Percentiles rank a stretch among this genome's conserved stretches.
These are phyloP conservation scores for Melanocharis versteri DNA, from an alignment of 2,113 vertebrate genomes.

Conservation along the genomic window DNA sequence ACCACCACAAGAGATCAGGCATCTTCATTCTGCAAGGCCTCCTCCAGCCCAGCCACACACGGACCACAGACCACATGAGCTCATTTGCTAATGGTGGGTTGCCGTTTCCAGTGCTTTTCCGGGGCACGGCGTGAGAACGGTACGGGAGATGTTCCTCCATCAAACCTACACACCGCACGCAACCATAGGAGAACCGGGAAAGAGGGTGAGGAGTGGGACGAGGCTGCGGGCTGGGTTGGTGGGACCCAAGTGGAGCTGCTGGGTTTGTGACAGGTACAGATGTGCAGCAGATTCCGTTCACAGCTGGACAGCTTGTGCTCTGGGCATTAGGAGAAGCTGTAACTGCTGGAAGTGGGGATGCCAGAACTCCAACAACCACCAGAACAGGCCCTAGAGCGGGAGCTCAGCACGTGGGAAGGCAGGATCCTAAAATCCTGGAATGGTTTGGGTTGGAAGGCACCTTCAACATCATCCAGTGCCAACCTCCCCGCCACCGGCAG, in stretches of 20 bases:
- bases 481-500: neutral
- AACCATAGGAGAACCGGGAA: rapidly evolving
- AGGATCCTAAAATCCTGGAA: neutral
- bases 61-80: neutral
- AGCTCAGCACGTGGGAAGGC: neutral
- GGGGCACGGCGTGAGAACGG: rapidly evolving
- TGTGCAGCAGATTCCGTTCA: rapidly evolving
- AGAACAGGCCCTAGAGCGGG: neutral
- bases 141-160: rapidly evolving
- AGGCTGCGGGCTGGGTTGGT: rapidly evolving
- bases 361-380: neutral
- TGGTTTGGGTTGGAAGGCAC: neutral
- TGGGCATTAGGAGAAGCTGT: neutral
- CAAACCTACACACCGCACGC: rapidly evolving
- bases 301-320: neutral
- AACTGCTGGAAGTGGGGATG: rapidly evolving
- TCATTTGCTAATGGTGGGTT: neutral
- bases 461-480: neutral
- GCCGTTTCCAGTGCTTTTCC: neutral
- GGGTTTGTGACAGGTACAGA: neutral
- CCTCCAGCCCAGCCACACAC: neutral
- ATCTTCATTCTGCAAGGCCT: neutral
- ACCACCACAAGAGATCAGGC: neutral
- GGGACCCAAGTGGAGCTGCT: neutral
- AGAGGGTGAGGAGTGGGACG: rapidly evolving